A percentile compares a stretch with the other conserved stretches of the same genome.
Evolutionary conservation across 2,797 vertebrate species (phyloP).

Genomic region (Rhynchonycteris naso): DNA sequence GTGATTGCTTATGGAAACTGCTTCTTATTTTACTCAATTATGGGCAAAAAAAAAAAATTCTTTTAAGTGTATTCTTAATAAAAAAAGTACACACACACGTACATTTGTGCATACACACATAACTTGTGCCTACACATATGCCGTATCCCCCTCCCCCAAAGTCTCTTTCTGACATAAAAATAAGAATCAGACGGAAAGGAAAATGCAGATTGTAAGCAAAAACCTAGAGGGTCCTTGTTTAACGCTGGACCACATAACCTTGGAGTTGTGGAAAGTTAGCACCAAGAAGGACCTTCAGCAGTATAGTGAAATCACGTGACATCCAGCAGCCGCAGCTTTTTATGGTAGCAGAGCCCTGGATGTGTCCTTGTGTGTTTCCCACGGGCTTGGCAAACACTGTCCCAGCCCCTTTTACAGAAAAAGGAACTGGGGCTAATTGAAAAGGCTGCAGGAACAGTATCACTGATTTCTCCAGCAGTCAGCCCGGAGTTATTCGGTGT

Average conservation of each 20-base stretch:
- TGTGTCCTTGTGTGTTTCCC: not conserved
- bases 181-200: not conserved
- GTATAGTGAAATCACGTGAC: accelerated
- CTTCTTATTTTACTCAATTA: slow-evolving; percentile 38
- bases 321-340: not conserved
- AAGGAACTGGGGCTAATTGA: not conserved
- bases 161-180: not conserved
- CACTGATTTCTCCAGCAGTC: not conserved
- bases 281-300: not conserved
- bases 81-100: not conserved
- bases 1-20: not conserved
- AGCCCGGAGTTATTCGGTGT: not conserved
- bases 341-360: not conserved
- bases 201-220: not conserved
- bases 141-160: accelerated
- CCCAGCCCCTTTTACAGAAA: not conserved
- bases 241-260: not conserved
- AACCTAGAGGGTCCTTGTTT: not conserved
- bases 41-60: not conserved
- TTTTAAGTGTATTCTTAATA: not conserved
- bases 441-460: not conserved
- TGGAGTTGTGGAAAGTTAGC: not conserved
- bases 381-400: accelerated
- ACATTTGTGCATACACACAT: not conserved
- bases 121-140: not conserved